phyloP scores from a whole-genome alignment of 1,140 invertebrate genomes.

The Drosophila pseudoananassae region DNA sequence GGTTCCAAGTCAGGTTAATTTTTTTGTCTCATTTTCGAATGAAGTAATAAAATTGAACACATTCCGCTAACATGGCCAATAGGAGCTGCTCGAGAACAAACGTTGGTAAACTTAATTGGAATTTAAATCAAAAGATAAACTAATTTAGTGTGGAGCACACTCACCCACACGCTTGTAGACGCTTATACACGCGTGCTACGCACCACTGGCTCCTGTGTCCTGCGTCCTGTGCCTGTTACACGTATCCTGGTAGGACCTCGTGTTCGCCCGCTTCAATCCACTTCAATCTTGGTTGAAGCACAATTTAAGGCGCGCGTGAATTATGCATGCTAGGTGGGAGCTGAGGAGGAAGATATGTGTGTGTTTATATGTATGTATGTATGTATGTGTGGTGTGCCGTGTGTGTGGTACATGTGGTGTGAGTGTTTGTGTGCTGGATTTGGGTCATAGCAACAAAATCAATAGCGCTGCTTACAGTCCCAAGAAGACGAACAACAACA shows the following conservation, averaged over 20 bases:
- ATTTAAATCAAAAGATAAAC: conserved; percentile 58
- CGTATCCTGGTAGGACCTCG: not conserved
- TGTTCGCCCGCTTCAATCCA: not conserved
- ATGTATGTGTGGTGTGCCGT: not conserved
- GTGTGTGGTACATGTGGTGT: not conserved
- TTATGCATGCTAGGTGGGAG: conserved; percentile 58
- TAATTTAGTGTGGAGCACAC: conserved; percentile 13
- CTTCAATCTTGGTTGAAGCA: conserved; percentile 39
- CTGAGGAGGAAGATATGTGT: conserved; percentile 1
- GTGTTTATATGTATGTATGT: not conserved
- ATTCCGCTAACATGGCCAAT: not conserved
- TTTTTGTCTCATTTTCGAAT: too few species aligned
- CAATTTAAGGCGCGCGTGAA: conserved; percentile 58
- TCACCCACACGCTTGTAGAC: not conserved
- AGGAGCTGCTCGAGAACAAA: conserved; percentile 6
- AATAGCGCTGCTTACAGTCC: conserved; percentile 39
- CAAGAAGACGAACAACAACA: conserved; percentile 6
- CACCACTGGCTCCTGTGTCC: conserved; percentile 1
- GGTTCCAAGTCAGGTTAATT: not conserved
- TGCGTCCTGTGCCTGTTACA: not conserved
- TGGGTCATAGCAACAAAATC: conserved; percentile 73
- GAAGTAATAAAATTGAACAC: not conserved
- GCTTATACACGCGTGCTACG: too few species aligned
- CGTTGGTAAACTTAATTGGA: conserved; percentile 31
- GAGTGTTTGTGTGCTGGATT: conserved; percentile 36